A percentile compares a stretch with the other conserved stretches of the same genome.
Evolutionary conservation across 2,888 invertebrate species (phyloP).

Genomic region (Cyclophora albipunctata): DNA sequence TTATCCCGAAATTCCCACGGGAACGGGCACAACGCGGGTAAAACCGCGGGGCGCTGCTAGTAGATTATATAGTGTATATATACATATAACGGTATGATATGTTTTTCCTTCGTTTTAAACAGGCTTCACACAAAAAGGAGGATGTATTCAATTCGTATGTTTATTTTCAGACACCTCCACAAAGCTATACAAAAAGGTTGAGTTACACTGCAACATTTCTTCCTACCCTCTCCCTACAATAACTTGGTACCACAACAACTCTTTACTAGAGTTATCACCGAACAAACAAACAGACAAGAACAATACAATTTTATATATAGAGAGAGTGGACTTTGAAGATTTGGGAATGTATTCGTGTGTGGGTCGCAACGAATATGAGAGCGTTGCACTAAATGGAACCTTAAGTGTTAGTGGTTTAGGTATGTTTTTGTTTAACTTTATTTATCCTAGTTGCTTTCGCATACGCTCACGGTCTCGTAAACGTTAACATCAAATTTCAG

Average conservation of each 20-base stretch:
- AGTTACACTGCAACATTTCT: conserved; percentile 39
- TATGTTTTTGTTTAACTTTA: conserved; percentile 25
- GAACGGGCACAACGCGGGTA: too few species aligned
- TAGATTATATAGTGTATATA: too few species aligned
- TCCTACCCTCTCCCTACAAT: conserved; percentile 32
- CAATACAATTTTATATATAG: conserved; percentile 32
- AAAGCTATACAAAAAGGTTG: conserved; percentile 41
- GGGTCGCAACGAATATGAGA: conserved; percentile 65
- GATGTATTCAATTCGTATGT: too few species aligned
- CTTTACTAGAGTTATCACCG: conserved; percentile 23
- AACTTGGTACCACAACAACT: conserved; percentile 51
- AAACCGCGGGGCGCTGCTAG: too few species aligned
- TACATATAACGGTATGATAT: too few species aligned
- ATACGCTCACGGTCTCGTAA: too few species aligned
- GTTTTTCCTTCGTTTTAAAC: too few species aligned
- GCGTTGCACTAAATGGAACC: conserved; percentile 32
- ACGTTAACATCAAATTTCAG: too few species aligned
- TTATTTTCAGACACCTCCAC: conserved; percentile 40
- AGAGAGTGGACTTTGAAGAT: conserved; percentile 41
- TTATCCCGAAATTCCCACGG: too few species aligned
- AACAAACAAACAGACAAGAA: conserved; percentile 33
- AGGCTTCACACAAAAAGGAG: too few species aligned
- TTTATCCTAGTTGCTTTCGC: too few species aligned
- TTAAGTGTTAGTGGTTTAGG: conserved; percentile 47
- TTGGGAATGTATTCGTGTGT: conserved; percentile 70